Base-by-base conservation (phyloP, 2,888 invertebrate species). In the Dryococelus australis region DNA sequence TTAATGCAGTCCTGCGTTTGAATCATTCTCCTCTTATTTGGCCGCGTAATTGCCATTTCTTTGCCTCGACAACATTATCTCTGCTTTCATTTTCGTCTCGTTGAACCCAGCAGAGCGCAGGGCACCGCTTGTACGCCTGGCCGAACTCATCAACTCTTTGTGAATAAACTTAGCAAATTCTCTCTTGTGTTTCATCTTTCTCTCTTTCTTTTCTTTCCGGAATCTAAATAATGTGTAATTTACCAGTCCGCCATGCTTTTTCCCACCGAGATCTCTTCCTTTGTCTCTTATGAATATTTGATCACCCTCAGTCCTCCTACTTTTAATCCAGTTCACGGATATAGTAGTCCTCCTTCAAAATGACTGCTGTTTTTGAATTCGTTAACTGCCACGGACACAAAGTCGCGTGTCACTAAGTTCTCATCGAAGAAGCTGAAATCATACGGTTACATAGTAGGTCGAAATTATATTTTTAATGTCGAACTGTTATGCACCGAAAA, bases 101-200 rank as follows among this genome's bases (percentile, higher is more conserved):
- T 16, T 65, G 65, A 65, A 65, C 65, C 20, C 65, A 20, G 65
- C 65, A 6, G 24, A 8, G 20, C 65, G n/a, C n/a, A n/a, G n/a
- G n/a, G 16, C 47, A 5, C 20, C 8, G 65, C 65, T 65, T 9
- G 8, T 65, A 65, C 65, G 16, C 20, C 16, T 16, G 65, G 16
- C 10, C 24, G 65, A 65, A 24, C 65, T 20, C 65, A 65, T 65
- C 24, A 16, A 12, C 65, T 65, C 65, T 65, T 65, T 65, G 65
- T 65, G 65, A 65, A 65, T 65, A 65, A 65, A 65, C 65, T 65
- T 65, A 24, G 65, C 65, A 65, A 65, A 65, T 65, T 65, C 24
- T 20, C 65, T 24, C 65, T 65, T 24, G 65, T 20, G 13, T 65
- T 65, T 65, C 65, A 65, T 24, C 65, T n/a, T n/a, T n/a, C n/a